Conservation (phyloP, 2,113 vertebrate species). For the Theristicus caerulescens region DNA sequence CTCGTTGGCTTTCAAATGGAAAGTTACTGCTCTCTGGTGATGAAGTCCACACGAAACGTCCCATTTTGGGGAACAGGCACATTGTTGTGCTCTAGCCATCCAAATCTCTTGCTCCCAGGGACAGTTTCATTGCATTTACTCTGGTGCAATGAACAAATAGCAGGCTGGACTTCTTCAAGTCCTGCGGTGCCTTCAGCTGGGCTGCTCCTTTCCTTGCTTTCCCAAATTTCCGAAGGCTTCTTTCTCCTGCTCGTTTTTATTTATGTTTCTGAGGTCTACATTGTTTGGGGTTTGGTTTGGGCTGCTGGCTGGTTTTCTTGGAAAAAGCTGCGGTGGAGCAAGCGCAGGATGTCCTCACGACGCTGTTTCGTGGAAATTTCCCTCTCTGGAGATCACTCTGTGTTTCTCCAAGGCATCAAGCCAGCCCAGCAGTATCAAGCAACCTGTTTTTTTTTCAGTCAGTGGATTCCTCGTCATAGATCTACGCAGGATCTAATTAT, state of each 20-base stretch:
- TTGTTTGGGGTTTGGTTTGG: slow-evolving; percentile 65
- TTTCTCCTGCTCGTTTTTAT: slow-evolving; percentile 71
- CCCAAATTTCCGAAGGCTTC: slow-evolving; percentile 53
- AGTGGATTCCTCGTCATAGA: slow-evolving; percentile 38
- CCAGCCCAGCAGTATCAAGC: slow-evolving; percentile 40
- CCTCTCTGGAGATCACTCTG: slow-evolving; percentile 33
- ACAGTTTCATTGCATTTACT: slow-evolving; percentile 29
- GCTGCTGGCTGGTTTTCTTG: slow-evolving; percentile 72
- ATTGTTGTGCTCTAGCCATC: background rate
- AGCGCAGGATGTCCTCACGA: slow-evolving; percentile 56
- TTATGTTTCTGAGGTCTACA: slow-evolving; percentile 69
- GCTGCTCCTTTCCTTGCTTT: slow-evolving; percentile 31
- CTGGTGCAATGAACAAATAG: slow-evolving; percentile 41
- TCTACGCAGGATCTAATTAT: slow-evolving; percentile 9
- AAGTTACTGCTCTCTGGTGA: background rate
- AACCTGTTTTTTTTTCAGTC: background rate
- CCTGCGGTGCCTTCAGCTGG: slow-evolving; percentile 57
- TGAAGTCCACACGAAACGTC: background rate
- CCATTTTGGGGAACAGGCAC: background rate
- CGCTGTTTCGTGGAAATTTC: slow-evolving; percentile 68
- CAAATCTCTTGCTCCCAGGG: slow-evolving; percentile 36
- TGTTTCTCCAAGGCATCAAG: slow-evolving; percentile 48
- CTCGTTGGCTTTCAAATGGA: background rate
- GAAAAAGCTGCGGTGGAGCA: slow-evolving; percentile 39
- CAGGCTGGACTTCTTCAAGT: slow-evolving; percentile 38